These are phyloP conservation scores for Champsocephalus gunnari DNA, from an alignment of 2,797 vertebrate genomes.

Conservation along the genomic window DNA sequence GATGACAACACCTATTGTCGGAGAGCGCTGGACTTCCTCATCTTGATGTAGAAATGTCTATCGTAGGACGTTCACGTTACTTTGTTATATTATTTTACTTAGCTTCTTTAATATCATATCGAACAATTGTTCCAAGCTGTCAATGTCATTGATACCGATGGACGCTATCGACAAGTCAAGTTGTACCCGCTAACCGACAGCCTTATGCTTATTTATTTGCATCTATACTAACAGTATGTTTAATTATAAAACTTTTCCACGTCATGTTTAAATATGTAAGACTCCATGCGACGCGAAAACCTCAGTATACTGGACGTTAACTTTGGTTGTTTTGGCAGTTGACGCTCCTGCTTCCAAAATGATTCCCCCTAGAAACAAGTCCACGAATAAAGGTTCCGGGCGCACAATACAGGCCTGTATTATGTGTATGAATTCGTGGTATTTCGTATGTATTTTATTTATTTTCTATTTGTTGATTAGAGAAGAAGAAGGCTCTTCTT, in stretches of 20 bases:
- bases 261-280: accelerated
- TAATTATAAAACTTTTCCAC: accelerated
- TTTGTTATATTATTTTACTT: not conserved
- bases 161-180: not conserved
- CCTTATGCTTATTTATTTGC: not conserved
- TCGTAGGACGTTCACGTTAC: not conserved
- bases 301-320: not conserved
- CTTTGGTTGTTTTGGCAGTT: not conserved
- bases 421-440: no score
- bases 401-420: no score
- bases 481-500: no score
- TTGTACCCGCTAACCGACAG: not conserved
- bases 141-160: conserved; percentile 43
- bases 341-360: not conserved
- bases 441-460: no score
- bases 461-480: no score
- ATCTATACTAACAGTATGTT: not conserved
- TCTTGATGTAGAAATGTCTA: accelerated
- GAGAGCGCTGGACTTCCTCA: not conserved
- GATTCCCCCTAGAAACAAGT: conserved; percentile 51
- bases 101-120: not conserved
- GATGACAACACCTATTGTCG: not conserved
- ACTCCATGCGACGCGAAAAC: accelerated
- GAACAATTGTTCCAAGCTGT: not conserved
- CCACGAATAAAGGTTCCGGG: conserved; percentile 42